Percentiles rank a stretch among this genome's conserved stretches.
Conservation (phyloP, 1,140 invertebrate genomes). For the Apis mellifera region DNA sequence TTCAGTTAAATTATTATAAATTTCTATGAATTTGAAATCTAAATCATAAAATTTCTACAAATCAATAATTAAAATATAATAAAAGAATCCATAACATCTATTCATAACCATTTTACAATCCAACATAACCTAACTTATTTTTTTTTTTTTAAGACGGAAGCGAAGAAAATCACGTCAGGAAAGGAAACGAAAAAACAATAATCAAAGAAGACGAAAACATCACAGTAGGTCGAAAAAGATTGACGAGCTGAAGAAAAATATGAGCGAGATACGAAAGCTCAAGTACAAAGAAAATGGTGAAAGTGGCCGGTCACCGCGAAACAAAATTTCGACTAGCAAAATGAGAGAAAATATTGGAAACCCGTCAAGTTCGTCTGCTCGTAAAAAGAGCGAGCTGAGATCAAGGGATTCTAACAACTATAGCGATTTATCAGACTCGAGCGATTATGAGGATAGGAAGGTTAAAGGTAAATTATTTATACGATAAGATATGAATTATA, state of each 20-base stretch:
- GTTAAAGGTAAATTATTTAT: background rate
- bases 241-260: background rate
- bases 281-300: slow-evolving; percentile 6
- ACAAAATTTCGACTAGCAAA: slow-evolving; percentile 8
- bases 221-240: background rate
- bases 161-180: background rate
- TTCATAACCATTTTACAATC: background rate
- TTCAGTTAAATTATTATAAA: no score
- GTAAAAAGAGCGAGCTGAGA: background rate
- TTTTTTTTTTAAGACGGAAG: background rate
- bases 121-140: no score
- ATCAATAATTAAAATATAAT: no score
- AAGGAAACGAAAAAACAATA: background rate
- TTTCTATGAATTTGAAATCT: no score
- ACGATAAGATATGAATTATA: no score
- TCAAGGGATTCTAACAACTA: background rate
- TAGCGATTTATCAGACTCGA: slow-evolving; percentile 13
- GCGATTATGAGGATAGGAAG: slow-evolving; percentile 3
- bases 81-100: no score
- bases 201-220: background rate
- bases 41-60: no score
- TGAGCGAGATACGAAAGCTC: background rate
- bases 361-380: background rate
- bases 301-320: background rate
- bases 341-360: slow-evolving; percentile 5